Base-by-base conservation (phyloP, 2,113 vertebrate species). In the Urocolius indicus region DNA sequence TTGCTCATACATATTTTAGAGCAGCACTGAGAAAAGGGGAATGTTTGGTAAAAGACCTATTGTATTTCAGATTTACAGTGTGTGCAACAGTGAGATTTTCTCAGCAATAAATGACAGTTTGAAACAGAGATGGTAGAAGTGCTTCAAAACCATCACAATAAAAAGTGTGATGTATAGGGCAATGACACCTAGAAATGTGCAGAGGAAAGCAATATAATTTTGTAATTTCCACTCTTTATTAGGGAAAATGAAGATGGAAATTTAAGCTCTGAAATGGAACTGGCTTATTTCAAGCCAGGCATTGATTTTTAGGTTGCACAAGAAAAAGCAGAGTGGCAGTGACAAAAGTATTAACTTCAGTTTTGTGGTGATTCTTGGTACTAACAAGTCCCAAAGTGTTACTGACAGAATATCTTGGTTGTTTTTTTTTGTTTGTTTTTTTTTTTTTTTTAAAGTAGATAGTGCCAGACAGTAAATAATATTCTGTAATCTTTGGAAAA, bases 51-150 rank as follows among this genome's bases (percentile, higher is more conserved):
- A 51, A 87, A 80, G 71, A 36, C 58, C 30, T 72, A 6, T 78
- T 85, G 74, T 88, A 46, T 91, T 87, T 90, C 74, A 93, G 58
- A 82, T 78, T 92, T 87, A 90, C 54, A 51, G 84, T 2, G 1
- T 78, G 52, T 59, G 66, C 78, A 57, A 74, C 4, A 2, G 27
- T 87, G 58, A 54, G 58, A 62, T 90, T 91, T 87, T 63, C 67
- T 79, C 67, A 76, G 82, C 85, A 68, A 45, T 82, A 89, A 79
- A 89, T 73, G 67, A 41, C 24, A 93, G 85, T 74, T 43, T 87
- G 69, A 74, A 90, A 68, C 43, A 85, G 58, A 78, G 84, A 51
- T n/a, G 34, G 68, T 86, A 30, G 30, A 17, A 61, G 79, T 68
- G 41, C 63, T 88, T 67, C 76, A 79, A 81, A 94, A 94, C 34